Evolutionary conservation across 2,888 invertebrate genomes (phyloP).

Genomic region (Chrysolina oricalcia): DNA sequence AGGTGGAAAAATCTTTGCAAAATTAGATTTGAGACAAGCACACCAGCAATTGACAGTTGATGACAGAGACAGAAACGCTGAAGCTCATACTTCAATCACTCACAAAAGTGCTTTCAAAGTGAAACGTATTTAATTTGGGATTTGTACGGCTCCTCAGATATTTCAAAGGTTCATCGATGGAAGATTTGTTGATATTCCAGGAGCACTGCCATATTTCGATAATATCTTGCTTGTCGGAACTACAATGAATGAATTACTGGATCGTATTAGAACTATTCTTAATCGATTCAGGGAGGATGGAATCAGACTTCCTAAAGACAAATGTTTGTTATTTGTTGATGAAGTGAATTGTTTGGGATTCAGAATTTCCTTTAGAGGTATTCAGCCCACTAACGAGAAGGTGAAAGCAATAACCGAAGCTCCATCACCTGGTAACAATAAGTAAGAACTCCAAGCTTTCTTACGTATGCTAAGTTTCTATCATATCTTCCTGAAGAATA

Average conservation of each 20-base stretch:
- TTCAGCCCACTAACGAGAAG: slow-evolving; percentile 25
- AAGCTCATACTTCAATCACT: not conserved
- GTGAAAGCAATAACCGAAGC: not conserved
- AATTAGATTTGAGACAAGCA: slow-evolving; percentile 9
- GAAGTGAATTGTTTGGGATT: no score
- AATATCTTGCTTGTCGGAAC: not conserved
- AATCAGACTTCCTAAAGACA: not conserved
- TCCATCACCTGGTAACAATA: no score
- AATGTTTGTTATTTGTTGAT: no score
- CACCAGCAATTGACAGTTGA: slow-evolving; percentile 5
- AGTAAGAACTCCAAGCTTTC: no score
- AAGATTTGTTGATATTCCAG: no score
- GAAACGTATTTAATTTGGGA: slow-evolving; percentile 27
- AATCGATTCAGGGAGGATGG: no score
- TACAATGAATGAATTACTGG: not conserved
- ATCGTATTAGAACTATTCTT: no score
- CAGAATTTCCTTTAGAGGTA: slow-evolving; percentile 12
- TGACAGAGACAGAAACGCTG: not conserved
- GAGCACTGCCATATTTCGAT: slow-evolving; percentile 19
- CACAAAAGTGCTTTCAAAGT: slow-evolving; percentile 4
- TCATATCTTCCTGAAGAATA: no score
- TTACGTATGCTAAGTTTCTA: no score
- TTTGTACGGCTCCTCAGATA: slow-evolving; percentile 23
- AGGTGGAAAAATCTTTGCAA: slow-evolving; percentile 20
- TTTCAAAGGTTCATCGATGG: slow-evolving; percentile 34